Evolutionary conservation across 1,140 invertebrate species (phyloP), one percentile per base, ranked within the genome.

Genomic region (Diorhabda carinulata): DNA sequence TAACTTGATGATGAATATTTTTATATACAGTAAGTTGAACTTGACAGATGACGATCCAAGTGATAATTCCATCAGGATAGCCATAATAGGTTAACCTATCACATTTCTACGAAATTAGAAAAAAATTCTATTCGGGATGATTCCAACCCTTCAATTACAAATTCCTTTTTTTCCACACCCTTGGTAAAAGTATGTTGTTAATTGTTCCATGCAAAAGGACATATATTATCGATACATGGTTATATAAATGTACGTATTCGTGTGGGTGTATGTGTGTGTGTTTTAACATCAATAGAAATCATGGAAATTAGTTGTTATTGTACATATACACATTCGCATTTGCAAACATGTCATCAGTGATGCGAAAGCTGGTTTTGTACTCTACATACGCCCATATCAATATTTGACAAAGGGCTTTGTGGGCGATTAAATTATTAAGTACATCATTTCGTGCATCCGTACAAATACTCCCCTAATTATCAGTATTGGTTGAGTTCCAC

Each of bases 261-360:
- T 25, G 6, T 52, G 47, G 6, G 47, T 52, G 47, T 52, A n/a
- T 52, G 9, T 52, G 47, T 57, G 41, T 65, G 56, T 57, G 41
- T 56, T 40, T 47, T 9, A 66, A 72, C 73, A 75, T 75, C 73
- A 75, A 75, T 71, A 66, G 73, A 58, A 72, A 70, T 69, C 69
- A 73, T 72, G 73, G 70, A 75, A 75, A 75, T 75, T 75, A 73
- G 71, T 72, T 72, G 70, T 73, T 75, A 75, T 75, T 75, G 70
- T 75, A 70, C 66, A 71, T 64, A 71, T 45, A 43, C 42, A 64
- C 56, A 43, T 25, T 68, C 44, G 60, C 56, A 57, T 25, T 68
- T 61, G 64, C 60, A 64, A 52, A 71, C 70, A 70, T 70, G 68
- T 71, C 70, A 68, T 68, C 66, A 71, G 61, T 61, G 65, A 68